A percentile compares a stretch with the other conserved stretches of the same genome.
Conservation (phyloP, 2,113 vertebrate genomes). For the Lanius ludovicianus region DNA sequence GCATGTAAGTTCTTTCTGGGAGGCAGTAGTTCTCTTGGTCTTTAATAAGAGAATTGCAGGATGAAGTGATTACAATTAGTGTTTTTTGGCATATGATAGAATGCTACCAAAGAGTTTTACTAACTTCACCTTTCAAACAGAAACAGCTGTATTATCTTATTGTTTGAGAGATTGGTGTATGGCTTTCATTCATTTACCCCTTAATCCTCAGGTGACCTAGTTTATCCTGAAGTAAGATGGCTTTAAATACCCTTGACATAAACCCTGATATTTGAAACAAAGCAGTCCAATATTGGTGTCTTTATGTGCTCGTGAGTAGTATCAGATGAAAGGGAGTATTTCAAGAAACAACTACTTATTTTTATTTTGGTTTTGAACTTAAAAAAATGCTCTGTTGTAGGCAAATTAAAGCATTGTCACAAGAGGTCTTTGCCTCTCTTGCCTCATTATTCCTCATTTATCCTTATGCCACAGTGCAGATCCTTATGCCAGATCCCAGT, state of each 20-base stretch:
- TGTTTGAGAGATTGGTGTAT: not conserved
- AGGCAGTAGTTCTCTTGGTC: not conserved
- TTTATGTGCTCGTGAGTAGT: not conserved
- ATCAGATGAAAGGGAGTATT: not conserved
- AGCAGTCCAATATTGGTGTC: not conserved
- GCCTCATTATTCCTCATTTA: not conserved
- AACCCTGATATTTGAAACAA: not conserved
- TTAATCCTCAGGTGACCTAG: not conserved
- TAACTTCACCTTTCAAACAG: not conserved
- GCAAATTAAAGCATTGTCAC: not conserved
- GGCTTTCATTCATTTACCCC: not conserved
- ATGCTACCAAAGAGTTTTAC: not conserved
- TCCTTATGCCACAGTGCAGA: not conserved
- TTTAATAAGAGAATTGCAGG: not conserved
- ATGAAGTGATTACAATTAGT: not conserved
- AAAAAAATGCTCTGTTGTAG: not conserved
- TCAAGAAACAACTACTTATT: not conserved
- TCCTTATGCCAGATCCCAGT: not conserved
- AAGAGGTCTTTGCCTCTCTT: not conserved
- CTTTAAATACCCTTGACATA: not conserved
- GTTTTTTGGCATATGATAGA: not conserved
- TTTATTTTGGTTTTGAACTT: not conserved
- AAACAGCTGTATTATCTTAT: not conserved
- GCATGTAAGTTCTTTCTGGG: not conserved
- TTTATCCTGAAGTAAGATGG: not conserved